These are phyloP conservation scores for Drosophila bocqueti DNA, from an alignment of 1,140 invertebrate genomes.

Conservation along the genomic window DNA sequence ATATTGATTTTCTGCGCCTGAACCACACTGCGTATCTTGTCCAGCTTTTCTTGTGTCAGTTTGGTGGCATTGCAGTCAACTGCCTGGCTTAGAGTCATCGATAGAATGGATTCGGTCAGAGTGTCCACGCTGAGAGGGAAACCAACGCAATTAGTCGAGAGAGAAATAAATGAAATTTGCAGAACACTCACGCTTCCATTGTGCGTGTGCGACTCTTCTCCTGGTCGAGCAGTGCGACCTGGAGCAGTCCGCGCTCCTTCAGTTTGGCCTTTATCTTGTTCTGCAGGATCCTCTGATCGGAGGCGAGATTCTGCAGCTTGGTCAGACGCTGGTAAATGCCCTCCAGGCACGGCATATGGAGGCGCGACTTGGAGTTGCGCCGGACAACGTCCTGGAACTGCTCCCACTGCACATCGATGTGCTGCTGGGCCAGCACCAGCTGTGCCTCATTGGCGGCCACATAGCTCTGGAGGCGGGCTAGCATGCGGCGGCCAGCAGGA, in stretches of 20 bases:
- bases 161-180: no score
- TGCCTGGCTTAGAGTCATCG: conserved; percentile 63
- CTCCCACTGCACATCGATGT: conserved; percentile 88
- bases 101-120: conserved; percentile 78
- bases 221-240: conserved; percentile 46
- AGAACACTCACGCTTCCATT: conserved; percentile 60
- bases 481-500: conserved; percentile 86
- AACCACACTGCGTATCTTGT: conserved; percentile 55
- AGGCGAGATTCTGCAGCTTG: conserved; percentile 87
- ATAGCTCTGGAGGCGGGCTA: conserved; percentile 87
- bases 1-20: conserved; percentile 61
- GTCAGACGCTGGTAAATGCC: conserved; percentile 89
- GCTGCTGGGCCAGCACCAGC: conserved; percentile 86
- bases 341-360: conserved; percentile 88
- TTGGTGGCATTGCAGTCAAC: conserved; percentile 64
- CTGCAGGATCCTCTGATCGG: conserved; percentile 85
- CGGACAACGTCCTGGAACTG: conserved; percentile 86
- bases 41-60: conserved; percentile 60
- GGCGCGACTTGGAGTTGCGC: conserved; percentile 84
- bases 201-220: conserved; percentile 57
- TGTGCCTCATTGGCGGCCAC: conserved; percentile 88
- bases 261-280: conserved; percentile 84
- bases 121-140: conserved; percentile 60
- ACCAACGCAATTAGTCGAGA: not conserved
- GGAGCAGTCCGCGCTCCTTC: conserved; percentile 66